Evolutionary conservation across 2,888 invertebrate genomes (phyloP), one percentile per base, ranked within the genome.

Genomic region (Brassicogethes aeneus): DNA sequence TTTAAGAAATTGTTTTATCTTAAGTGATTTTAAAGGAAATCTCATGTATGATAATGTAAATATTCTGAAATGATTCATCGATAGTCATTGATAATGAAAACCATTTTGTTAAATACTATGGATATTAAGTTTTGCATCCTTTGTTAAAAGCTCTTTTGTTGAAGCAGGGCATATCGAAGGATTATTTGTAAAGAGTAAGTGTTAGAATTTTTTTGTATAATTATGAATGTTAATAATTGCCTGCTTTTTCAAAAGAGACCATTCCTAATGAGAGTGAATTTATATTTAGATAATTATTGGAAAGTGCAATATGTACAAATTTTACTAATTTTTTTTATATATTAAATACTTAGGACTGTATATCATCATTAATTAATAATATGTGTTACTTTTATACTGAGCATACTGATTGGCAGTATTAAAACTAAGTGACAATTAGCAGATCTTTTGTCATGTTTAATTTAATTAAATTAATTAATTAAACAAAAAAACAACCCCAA

Each of bases 251-350:
- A 54, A 53, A 51, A 52, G 55, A 55, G 52, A 46, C 46, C 55
- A 58, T 61, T 60, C 59, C 58, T 59, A 57, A 49, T 52, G 48
- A 46, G 55, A 61, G 55, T 59, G 59, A 58, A 55, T 48, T 51
- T 36, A 40, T 29, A 15, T 35, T 23, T 36, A 35, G 34, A 12
- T 29, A 30, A 38, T 15, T 38, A 38, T 33, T 59, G 60, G 58
- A 75, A 77, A 77, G 79, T 79, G 79, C 79, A 79, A 79, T 79
- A 79, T 79, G 78, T 79, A 79, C 78, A 79, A 79, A 79, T 78
- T 77, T 76, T 76, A 75, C 65, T 68, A 68, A 68, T 66, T 66
- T 59, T 65, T 66, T 63, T 58, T 59, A 60, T 62, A 60, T 55
- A 61, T 59, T 61, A 60, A 60, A 59, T 61, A 60, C 59, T 61